Base-by-base conservation (phyloP, 2,113 vertebrate species). In the Chiloscyllium plagiosum region DNA sequence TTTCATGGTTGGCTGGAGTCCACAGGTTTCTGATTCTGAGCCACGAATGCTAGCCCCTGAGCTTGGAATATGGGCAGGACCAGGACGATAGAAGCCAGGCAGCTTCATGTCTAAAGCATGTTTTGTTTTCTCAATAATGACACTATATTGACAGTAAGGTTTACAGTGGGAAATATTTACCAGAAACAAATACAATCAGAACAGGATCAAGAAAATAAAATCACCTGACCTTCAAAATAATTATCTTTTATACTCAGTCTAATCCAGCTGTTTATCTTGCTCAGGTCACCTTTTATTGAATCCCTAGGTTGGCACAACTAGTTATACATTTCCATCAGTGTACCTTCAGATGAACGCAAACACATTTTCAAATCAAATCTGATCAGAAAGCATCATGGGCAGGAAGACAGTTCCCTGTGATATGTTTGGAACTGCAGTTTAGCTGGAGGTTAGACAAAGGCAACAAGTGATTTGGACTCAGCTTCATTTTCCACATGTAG, bases 111-210 rank as follows among this genome's bases (percentile, higher is more conserved):
- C 7, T 61, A 61, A 61, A 61, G 56, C 56, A 61, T 61, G 50
- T 15, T 90, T 90, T 65, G 26, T 65, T 61, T n/a, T n/a, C 5
- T 56, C 56, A 37, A 52, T 42, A 2, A 61, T 3, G 50, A 10
- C 6, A 50, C 13, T 1, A 37, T 24, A 29, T 37, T 2, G 42
- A 50, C 42, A 50, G 65, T 20, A 94, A 47, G 50, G n/a, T 47
- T 2, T 68, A 94, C 37, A 69, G 66, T 29, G 66, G 65, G 90
- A 68, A 70, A 69, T 94, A 42, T 68, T 94, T 94, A 94, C 42
- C 66, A 69, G 93, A 94, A 70, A 50, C 93, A 94, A 94, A 94
- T 94, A 70, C 42, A 94, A 24, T 94, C 93, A 94, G 6, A 47
- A 69, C 4, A 70, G 68, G 42, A 69, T 94, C 37, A 70, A 92